Evolutionary conservation across 2,888 invertebrate genomes (phyloP), one percentile per base, ranked within the genome.

Genomic region (Parnassius apollo): DNA sequence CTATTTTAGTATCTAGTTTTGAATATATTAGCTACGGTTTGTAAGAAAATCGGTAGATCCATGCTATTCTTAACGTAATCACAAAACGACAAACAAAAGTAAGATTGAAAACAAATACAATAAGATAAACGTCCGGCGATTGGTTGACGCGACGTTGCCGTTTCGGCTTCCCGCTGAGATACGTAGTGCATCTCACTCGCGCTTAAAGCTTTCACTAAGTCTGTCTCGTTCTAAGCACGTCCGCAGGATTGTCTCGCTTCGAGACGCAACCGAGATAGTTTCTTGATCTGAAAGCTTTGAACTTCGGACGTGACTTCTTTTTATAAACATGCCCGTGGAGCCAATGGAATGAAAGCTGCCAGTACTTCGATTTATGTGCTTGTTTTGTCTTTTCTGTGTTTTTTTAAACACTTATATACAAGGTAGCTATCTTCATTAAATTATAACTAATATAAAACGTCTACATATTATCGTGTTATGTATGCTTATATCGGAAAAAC

Each of bases 261-360:
- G 88, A 88, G 91, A 89, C 90, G 84, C 81, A 90, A 86, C 88
- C 79, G 87, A 91, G 91, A 91, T 89, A 86, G 88, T 86, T 86
- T 86, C 62, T 62, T 54, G 81, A 86, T 86, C 86, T 84, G 82
- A 80, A 83, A 86, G 87, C 88, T 89, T 80, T 75, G 81, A 85
- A 81, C 80, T 87, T 85, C 78, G 85, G 83, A 88, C 83, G 82
- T 77, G 82, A 78, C 69, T 76, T 85, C 61, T 82, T 82, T 85
- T 86, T 82, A 80, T 71, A 79, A 68, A 62, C 58, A 63, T 50
- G 12, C n/a, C 75, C 74, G 69, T 68, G 70, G 73, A 77, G 74
- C 86, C 86, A 85, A 84, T 84, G 76, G 74, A 72, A 77, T 69
- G 66, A 69, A 71, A 72, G 76, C 69, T 65, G 71, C 60, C 71